Evolutionary conservation across 2,113 vertebrate genomes (phyloP).

Genomic region (Morone saxatilis): DNA sequence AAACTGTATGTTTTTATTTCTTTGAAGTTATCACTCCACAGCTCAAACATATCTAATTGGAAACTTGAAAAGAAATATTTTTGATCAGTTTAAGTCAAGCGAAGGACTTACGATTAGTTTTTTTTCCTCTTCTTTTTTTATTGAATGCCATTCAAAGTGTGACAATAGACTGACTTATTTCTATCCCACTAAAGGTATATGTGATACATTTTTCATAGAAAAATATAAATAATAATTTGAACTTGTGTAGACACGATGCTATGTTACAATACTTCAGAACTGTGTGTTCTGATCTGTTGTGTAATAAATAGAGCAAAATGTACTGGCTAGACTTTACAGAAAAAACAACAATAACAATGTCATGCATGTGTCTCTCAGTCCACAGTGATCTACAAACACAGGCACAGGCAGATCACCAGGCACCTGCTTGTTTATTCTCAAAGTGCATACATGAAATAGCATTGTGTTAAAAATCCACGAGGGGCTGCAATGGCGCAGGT

Average conservation of each 20-base stretch:
- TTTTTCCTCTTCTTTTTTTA: neutral
- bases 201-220: neutral
- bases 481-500: neutral
- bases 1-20: conserved; percentile 72
- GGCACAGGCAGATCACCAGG: neutral
- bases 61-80: conserved; percentile 71
- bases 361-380: neutral
- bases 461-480: neutral
- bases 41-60: conserved; percentile 67
- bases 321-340: neutral
- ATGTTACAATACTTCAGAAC: neutral
- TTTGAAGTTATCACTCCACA: conserved; percentile 77
- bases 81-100: conserved; percentile 62
- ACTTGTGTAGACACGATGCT: neutral
- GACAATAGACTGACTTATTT: neutral
- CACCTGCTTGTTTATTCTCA: neutral
- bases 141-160: conserved; percentile 22
- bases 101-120: conserved; percentile 23
- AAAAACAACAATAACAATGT: conserved; percentile 4
- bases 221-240: neutral
- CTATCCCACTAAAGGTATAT: conserved; percentile 2
- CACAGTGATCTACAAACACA: neutral
- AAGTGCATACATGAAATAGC: neutral
- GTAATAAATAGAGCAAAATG: neutral
- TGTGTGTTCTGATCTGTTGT: neutral